A percentile compares a stretch with the other conserved stretches of the same genome.
phyloP scores from a whole-genome alignment of 1,140 invertebrate genomes.

The Drosophila jambulina region DNA sequence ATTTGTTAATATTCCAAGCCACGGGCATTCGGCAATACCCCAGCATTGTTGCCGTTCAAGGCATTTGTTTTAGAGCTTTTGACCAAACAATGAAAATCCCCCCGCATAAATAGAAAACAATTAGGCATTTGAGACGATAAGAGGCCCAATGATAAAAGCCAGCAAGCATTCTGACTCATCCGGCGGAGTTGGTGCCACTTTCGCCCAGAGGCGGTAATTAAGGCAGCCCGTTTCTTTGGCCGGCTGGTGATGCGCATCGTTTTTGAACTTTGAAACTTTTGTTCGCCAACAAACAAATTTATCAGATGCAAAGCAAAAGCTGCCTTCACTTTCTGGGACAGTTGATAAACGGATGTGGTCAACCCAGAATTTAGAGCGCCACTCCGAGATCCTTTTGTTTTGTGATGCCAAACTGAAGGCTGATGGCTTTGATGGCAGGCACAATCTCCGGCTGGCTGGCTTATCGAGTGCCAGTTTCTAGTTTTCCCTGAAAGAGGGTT shows the following conservation, averaged over 20 bases:
- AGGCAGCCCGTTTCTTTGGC: slow-evolving; percentile 16
- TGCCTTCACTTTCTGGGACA: slow-evolving; percentile 22
- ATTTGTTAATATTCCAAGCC: slow-evolving; percentile 26
- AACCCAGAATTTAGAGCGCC: slow-evolving; percentile 21
- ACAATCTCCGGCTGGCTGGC: slow-evolving; percentile 1
- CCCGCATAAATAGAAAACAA: slow-evolving; percentile 81
- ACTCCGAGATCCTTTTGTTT: slow-evolving; percentile 29
- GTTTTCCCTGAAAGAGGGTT: background rate
- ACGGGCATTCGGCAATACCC: slow-evolving; percentile 4
- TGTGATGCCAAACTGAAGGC: slow-evolving; percentile 8
- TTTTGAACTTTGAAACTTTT: slow-evolving; percentile 69
- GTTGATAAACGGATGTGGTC: slow-evolving; percentile 46
- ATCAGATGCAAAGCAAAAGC: slow-evolving; percentile 69
- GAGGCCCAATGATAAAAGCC: slow-evolving; percentile 66
- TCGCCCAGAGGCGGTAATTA: slow-evolving; percentile 36
- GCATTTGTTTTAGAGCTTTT: slow-evolving; percentile 54
- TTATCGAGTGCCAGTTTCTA: slow-evolving; percentile 1
- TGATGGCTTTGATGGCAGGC: slow-evolving; percentile 17
- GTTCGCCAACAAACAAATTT: slow-evolving; percentile 56
- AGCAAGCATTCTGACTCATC: slow-evolving; percentile 55
- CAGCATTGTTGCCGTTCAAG: slow-evolving; percentile 26
- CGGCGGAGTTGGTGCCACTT: slow-evolving; percentile 28
- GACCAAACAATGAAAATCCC: slow-evolving; percentile 69
- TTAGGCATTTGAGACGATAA: slow-evolving; percentile 72
- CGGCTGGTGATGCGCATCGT: slow-evolving; percentile 65